These are phyloP conservation scores for Setophaga coronata DNA, from an alignment of 2,113 vertebrate species.

Conservation along the genomic window DNA sequence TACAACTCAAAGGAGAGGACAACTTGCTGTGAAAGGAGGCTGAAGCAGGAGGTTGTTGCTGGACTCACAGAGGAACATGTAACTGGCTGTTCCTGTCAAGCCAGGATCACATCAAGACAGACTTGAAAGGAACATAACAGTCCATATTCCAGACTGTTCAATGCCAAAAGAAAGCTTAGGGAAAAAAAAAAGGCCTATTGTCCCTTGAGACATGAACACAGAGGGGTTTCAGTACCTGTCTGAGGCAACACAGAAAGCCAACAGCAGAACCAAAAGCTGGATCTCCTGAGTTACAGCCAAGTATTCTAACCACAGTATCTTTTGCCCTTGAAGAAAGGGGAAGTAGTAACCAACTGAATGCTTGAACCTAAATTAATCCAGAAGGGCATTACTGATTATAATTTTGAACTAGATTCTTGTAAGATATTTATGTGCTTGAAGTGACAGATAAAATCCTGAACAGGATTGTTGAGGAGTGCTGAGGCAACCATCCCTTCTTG, in stretches of 20 bases:
- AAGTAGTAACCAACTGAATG: neutral
- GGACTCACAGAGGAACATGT: neutral
- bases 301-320: neutral
- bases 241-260: neutral
- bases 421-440: neutral
- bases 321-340: neutral
- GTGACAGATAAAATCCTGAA: neutral
- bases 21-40: neutral
- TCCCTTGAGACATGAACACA: neutral
- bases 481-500: neutral
- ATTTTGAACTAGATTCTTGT: neutral
- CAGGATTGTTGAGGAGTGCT: neutral
- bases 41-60: neutral
- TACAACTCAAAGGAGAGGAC: neutral
- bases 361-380: neutral
- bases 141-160: neutral
- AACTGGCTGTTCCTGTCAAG: neutral
- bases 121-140: neutral
- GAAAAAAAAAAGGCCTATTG: rapidly evolving
- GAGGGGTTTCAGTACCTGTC: neutral
- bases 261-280: neutral
- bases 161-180: neutral
- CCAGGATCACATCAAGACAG: neutral
- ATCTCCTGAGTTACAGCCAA: neutral
- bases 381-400: neutral